Evolutionary conservation across 2,888 invertebrate genomes (phyloP), one percentile per base, ranked within the genome.

Genomic region (Noctua janthina): DNA sequence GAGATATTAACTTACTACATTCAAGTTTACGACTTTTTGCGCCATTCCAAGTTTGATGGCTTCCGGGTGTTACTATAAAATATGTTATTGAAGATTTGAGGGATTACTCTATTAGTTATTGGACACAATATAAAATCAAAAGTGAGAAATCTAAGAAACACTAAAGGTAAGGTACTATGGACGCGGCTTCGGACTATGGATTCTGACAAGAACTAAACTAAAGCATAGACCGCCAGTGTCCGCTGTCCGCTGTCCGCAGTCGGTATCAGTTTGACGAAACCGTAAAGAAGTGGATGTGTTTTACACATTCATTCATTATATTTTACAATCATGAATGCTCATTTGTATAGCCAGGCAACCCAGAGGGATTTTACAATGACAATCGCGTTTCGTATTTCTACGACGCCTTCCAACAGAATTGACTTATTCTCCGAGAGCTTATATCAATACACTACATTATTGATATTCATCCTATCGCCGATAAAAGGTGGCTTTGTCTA

Each of bases 1-100:
- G 35, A 76, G 68, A 86, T 83, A 86, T 83, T 86, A 83, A 85
- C 83, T 83, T 85, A 74, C 77, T 86, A 82, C 68, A 62, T 86
- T 78, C 73, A 76, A 78, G 66, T 75, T 75, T 78, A 84, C 49
- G 75, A 78, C 67, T 66, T 68, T 70, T 49, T 43, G 49, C 73
- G 23, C 67, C 74, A 59, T 83, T 51, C 8, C 11, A 54, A 23
- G 20, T 75, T 84, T 77, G 64, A 59, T 86, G 20, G 68, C 62
- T 75, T 74, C 78, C 74, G 68, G 86, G 29, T 23, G 51, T 46
- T 35, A 46, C n/a, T 54, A 35, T 77, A 46, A 39, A 72, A 64
- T 49, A 35, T 74, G 35, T 66, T 71, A 77, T 46, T 82, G 43
- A n/a, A 84, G 23, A 71, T 78, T 71, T 67, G 6, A 51, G 15